phyloP scores from a whole-genome alignment of 2,888 invertebrate species.

The Diaphora mendica region DNA sequence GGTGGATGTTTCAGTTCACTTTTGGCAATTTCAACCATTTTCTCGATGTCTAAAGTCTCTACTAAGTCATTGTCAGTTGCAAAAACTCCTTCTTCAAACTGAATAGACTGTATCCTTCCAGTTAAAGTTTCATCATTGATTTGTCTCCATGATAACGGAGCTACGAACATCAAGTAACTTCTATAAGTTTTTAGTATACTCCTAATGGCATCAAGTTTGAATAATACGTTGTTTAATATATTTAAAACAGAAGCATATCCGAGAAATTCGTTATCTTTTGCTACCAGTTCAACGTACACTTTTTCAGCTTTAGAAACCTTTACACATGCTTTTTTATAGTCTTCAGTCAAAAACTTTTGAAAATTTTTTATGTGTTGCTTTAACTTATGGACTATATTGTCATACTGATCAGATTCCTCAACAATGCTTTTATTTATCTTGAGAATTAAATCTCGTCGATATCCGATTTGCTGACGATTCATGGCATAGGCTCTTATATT shows the following conservation, averaged over 20 bases:
- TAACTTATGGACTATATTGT: slow-evolving; percentile 67
- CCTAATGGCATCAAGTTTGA: slow-evolving; percentile 79
- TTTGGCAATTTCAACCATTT: slow-evolving; percentile 73
- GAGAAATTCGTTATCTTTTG: slow-evolving; percentile 74
- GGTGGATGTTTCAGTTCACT: slow-evolving; percentile 70
- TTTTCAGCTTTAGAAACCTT: slow-evolving; percentile 73
- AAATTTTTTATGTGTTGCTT: slow-evolving; percentile 78
- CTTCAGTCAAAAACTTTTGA: slow-evolving; percentile 80
- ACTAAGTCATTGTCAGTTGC: slow-evolving; percentile 77
- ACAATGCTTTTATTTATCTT: slow-evolving; percentile 71
- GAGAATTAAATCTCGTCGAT: slow-evolving; percentile 74
- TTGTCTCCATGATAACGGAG: slow-evolving; percentile 79
- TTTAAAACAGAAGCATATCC: slow-evolving; percentile 71
- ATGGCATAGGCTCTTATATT: slow-evolving; percentile 83
- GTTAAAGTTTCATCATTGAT: slow-evolving; percentile 71
- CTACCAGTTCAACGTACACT: slow-evolving; percentile 64
- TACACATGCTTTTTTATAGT: slow-evolving; percentile 76
- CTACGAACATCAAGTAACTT: slow-evolving; percentile 75
- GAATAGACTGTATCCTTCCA: slow-evolving; percentile 70
- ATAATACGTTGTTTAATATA: slow-evolving; percentile 74
- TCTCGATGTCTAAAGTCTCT: slow-evolving; percentile 77
- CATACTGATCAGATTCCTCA: slow-evolving; percentile 70
- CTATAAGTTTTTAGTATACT: slow-evolving; percentile 75
- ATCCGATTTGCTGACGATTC: slow-evolving; percentile 82
- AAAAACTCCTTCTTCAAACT: slow-evolving; percentile 76